Evolutionary conservation across 1,140 invertebrate genomes (phyloP).

Genomic region (Calliopsis andreniformis): DNA sequence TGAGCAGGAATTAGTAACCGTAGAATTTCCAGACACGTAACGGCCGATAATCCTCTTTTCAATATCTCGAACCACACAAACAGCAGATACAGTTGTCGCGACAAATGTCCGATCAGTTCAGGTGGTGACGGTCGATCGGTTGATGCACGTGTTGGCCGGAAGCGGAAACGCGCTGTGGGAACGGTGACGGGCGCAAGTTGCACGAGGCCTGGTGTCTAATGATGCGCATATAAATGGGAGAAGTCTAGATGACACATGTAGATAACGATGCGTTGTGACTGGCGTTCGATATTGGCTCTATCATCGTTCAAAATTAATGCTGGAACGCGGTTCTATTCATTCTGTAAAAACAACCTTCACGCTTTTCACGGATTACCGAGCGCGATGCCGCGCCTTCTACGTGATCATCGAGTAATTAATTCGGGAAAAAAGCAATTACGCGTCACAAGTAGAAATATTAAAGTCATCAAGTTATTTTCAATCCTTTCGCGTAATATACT

Average conservation of each 20-base stretch:
- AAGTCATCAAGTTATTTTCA: neutral
- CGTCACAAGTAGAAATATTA: neutral
- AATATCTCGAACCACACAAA: slow-evolving; percentile 22
- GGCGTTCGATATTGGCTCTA: slow-evolving; percentile 45
- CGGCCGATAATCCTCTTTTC: slow-evolving; percentile 16
- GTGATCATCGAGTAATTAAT: neutral
- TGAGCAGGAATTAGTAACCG: neutral
- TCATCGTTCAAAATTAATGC: slow-evolving; percentile 37
- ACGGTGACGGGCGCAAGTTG: slow-evolving; percentile 68
- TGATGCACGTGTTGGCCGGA: slow-evolving; percentile 71
- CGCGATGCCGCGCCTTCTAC: neutral
- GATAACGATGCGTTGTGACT: slow-evolving; percentile 61
- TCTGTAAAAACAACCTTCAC: neutral
- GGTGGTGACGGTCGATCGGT: slow-evolving; percentile 66
- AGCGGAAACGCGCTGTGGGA: slow-evolving; percentile 74
- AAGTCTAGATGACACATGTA: slow-evolving; percentile 70
- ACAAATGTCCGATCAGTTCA: slow-evolving; percentile 50
- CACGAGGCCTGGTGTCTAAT: slow-evolving; percentile 59
- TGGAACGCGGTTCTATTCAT: neutral
- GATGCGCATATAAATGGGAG: slow-evolving; percentile 71
- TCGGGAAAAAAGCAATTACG: neutral
- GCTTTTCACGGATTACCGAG: neutral
- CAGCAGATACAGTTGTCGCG: slow-evolving; percentile 51
- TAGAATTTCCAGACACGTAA: neutral
- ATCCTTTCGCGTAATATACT: neutral